Evolutionary conservation across 2,888 invertebrate genomes (phyloP).

Genomic region (Pachycephus smyrnensis): DNA sequence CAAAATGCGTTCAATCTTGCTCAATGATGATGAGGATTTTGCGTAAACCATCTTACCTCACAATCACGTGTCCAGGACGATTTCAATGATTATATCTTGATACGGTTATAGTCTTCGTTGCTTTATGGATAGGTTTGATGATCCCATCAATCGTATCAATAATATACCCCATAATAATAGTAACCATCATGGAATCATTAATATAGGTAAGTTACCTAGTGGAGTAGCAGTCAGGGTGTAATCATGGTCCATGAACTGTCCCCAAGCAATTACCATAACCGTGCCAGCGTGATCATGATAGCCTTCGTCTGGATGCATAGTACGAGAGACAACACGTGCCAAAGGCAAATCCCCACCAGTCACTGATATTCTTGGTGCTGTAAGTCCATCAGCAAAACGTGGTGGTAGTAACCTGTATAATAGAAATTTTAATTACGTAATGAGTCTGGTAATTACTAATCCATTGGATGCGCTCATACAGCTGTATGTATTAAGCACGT

Average conservation of each 20-base stretch:
- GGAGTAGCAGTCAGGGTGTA: constrained; percentile 90
- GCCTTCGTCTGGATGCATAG: constrained; percentile 93
- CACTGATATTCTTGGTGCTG: constrained; percentile 83
- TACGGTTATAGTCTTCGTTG: neutral
- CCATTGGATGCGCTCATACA: neutral
- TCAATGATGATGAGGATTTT: neutral
- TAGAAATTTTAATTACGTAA: constrained; percentile 10
- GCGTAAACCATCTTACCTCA: neutral
- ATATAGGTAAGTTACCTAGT: constrained; percentile 73
- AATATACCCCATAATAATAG: neutral
- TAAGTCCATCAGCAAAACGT: constrained; percentile 86
- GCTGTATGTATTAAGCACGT: too few species aligned
- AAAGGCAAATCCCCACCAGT: constrained; percentile 83
- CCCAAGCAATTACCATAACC: constrained; percentile 94
- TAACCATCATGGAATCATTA: neutral
- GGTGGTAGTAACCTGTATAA: constrained; percentile 78
- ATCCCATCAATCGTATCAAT: neutral
- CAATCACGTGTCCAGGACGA: neutral
- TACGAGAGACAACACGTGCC: constrained; percentile 87
- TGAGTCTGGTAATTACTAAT: neutral
- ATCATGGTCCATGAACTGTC: constrained; percentile 96
- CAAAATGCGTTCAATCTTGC: neutral
- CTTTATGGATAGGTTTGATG: neutral
- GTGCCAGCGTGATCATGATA: constrained; percentile 95
- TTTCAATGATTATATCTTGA: neutral